Evolutionary conservation across 2,797 vertebrate species (phyloP).

Genomic region (Schizopygopsis malacanthus): DNA sequence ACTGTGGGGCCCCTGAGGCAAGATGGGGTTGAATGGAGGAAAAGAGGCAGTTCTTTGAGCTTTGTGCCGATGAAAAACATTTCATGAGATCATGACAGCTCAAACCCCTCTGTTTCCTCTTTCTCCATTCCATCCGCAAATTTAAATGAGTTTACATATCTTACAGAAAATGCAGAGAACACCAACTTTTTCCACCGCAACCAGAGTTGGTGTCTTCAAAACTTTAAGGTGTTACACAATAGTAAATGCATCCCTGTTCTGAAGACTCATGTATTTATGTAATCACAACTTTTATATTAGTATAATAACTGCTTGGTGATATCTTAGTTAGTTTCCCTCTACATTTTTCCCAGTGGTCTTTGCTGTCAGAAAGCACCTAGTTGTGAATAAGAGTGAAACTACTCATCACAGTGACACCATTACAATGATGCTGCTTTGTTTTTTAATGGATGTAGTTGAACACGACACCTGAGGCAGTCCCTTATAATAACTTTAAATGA

Average conservation of each 20-base stretch:
- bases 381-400: slow-evolving; percentile 3
- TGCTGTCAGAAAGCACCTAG: neutral
- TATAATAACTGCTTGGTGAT: slow-evolving; percentile 1
- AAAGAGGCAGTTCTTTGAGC: slow-evolving; percentile 10
- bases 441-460: neutral
- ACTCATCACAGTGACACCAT: neutral
- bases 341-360: neutral
- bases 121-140: neutral
- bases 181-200: neutral
- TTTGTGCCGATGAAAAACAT: neutral
- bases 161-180: neutral
- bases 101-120: slow-evolving; percentile 5
- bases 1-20: neutral
- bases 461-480: neutral
- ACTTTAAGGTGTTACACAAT: neutral
- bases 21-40: neutral
- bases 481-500: neutral
- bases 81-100: slow-evolving; percentile 12
- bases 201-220: neutral
- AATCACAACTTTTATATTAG: neutral
- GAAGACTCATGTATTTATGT: neutral
- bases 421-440: neutral
- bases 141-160: neutral
- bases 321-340: neutral
- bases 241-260: neutral